Evolutionary conservation across 2,888 invertebrate species (phyloP), one percentile per base, ranked within the genome.

Genomic region (Apamea anceps): DNA sequence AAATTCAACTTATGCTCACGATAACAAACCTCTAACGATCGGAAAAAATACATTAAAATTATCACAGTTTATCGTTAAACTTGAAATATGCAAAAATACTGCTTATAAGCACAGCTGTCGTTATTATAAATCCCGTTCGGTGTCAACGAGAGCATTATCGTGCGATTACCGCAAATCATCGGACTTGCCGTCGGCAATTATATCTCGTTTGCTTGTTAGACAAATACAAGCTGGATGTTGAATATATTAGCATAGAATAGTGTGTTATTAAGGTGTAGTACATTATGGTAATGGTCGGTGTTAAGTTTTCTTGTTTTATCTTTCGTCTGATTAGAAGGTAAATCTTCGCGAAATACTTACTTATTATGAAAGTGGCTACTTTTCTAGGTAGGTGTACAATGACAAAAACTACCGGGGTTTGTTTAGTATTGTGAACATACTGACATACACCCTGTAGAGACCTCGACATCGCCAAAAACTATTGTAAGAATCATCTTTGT

Each of bases 51-150:
- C 48, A 73, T 70, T 70, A 65, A 0, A 65, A 73, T 48, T 51
- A 72, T 71, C 37, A 48, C 62, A 57, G 25, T 51, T 73, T 28
- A 62, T 54, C 70, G n/a, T 45, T 32, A 51, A 76, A 70, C 25
- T 70, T 57, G 5, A 62, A 7, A 37, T 70, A 76, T 85, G 75
- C 71, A 74, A 73, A 72, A 71, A 60, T 62, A 73, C 48, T 57
- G 37, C 77, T 62, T 65, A 25, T 0, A 45, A 37, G 8, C 67
- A 71, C 84, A 84, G 75, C 86, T 81, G 86, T 63, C 67, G 78
- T 45, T 84, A 78, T 84, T 86, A 81, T 78, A 75, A 84, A 81
- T 86, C 86, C 77, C 45, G 80, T 79, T 79, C 28, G 25, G 67
- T 80, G 76, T 65, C 71, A 76, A 75, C 62, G 15, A 70, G 68